Percentiles rank a stretch among this genome's conserved stretches.
phyloP scores from a whole-genome alignment of 53 echinoderm and acorn worm genomes.

The Temnopleurus reevesii region DNA sequence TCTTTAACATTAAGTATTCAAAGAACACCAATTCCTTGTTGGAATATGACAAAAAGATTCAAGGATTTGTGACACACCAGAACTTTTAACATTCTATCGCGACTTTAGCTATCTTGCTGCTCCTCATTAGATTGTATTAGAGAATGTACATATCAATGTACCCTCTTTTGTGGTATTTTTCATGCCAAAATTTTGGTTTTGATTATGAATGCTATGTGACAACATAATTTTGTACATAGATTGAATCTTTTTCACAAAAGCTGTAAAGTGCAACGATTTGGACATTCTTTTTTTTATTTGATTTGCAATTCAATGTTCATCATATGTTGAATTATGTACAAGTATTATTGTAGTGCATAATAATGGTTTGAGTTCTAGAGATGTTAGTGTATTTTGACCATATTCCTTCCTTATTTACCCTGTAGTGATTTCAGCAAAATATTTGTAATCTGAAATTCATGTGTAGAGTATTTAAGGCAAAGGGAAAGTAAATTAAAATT shows the following conservation, averaged over 20 bases:
- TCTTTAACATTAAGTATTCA: too few species aligned
- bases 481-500: slow-evolving; percentile 1
- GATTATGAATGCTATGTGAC: background rate
- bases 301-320: background rate
- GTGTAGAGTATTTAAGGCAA: background rate
- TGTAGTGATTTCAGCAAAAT: slow-evolving; percentile 7
- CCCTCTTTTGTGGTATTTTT: background rate
- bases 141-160: background rate
- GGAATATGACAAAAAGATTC: too few species aligned
- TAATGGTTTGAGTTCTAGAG: background rate
- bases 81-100: too few species aligned
- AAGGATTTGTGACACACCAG: too few species aligned
- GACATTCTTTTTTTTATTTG: background rate
- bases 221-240: slow-evolving; percentile 18
- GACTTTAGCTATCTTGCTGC: too few species aligned
- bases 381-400: background rate
- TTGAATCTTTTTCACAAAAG: background rate
- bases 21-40: too few species aligned
- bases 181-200: background rate
- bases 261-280: background rate
- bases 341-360: background rate
- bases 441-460: background rate
- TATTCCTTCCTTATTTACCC: background rate
- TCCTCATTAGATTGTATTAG: too few species aligned
- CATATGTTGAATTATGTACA: background rate